Evolutionary conservation across 2,113 vertebrate genomes (phyloP), one percentile per base, ranked within the genome.

Genomic region (Hiodon alosoides): DNA sequence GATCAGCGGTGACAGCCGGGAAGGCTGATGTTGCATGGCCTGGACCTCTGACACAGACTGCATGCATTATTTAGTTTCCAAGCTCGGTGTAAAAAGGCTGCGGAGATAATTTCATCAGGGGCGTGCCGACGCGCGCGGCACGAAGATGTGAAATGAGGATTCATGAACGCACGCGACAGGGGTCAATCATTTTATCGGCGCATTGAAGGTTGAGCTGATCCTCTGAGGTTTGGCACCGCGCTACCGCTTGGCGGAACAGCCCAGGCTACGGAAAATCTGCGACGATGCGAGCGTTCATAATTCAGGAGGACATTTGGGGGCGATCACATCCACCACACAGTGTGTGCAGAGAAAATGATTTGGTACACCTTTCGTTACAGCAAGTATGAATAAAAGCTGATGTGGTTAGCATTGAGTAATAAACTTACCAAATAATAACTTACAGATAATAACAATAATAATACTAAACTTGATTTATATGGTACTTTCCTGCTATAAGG

Each of bases 41-140:
- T 50, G 57, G 75, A 65, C 75, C 75, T 64, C 59, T 65, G 59
- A 62, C 75, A 71, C 14, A 31, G 50, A 10, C 8, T 7, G 46
- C 67, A 71, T 70, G 75, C 67, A 55, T 76, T 76, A 76, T 65
- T 55, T 31, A 5, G 31, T n/a, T 14, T 16, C 50, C n/a, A 53
- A 76, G 68, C 58, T 55, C 75, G 14, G 60, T 53, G 68, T 57
- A 31, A 59, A 65, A 71, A 71, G 75, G 67, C 51, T 31, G 59
- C 2, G 17, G 8, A 46, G 9, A 16, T 13, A 46, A 46, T 64
- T 60, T 62, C 68, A 13, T 46, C 51, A 55, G 59, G 65, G 58
- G 47, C 4, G 16, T 31, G 62, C 50, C 16, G 57, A 13, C 17
- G 50, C 17, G 59, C 59, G 46, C 13, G 5, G 7, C 50, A 10